A percentile compares a stretch with the other conserved stretches of the same genome.
These are phyloP conservation scores for Cirrhinus molitorella DNA, from an alignment of 2,797 vertebrate genomes.

Conservation along the genomic window DNA sequence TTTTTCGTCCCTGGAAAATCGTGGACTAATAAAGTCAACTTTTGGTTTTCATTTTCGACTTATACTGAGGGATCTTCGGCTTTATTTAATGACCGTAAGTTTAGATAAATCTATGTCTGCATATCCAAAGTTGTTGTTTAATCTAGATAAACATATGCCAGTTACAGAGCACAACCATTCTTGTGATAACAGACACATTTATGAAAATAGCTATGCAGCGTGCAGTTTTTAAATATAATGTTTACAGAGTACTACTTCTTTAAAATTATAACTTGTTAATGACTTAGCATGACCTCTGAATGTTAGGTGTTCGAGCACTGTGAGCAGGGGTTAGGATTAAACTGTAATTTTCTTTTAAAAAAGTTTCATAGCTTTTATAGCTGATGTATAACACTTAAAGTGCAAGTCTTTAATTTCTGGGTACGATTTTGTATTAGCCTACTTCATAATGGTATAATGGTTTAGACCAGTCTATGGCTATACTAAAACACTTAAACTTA, in stretches of 20 bases:
- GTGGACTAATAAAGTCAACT: conserved; percentile 18
- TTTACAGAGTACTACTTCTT: not conserved
- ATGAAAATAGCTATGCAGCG: not conserved
- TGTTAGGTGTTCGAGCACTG: not conserved
- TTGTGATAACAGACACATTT: not conserved
- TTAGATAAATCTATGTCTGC: not conserved
- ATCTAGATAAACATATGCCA: not conserved
- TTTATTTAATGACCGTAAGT: conserved; percentile 15
- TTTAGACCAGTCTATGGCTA: not conserved
- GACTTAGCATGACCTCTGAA: conserved; percentile 29
- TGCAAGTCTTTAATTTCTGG: not conserved
- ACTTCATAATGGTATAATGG: not conserved
- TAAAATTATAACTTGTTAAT: conserved; percentile 15
- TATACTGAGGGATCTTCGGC: not conserved
- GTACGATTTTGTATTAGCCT: not conserved
- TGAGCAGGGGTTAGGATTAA: not conserved
- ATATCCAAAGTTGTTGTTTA: not conserved
- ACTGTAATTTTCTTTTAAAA: not conserved
- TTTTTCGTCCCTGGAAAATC: not conserved
- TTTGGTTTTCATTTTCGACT: conserved; percentile 4
- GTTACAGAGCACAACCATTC: not conserved
- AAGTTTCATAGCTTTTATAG: too few relatives aligned
- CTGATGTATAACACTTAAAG: not conserved
- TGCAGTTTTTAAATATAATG: not conserved
- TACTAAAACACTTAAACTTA: not conserved